Evolutionary conservation across 2,113 vertebrate species (phyloP).

Genomic region (Callospermophilus lateralis): DNA sequence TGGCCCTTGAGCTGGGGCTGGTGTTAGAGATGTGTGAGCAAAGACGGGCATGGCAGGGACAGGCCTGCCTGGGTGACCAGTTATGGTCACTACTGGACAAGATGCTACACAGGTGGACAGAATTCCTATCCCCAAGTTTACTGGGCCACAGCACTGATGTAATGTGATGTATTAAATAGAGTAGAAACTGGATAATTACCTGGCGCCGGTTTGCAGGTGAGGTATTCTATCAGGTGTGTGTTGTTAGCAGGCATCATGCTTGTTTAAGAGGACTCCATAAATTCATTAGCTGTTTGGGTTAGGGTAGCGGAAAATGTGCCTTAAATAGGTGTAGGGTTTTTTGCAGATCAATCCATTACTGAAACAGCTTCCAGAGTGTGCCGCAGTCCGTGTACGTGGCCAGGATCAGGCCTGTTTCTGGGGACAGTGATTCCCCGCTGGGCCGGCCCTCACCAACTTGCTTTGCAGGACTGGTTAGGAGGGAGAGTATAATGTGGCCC

Average conservation of each 20-base stretch:
- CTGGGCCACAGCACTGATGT: not conserved
- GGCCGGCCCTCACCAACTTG: not conserved
- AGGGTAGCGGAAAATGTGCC: not conserved
- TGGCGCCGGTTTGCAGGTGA: constrained; percentile 50
- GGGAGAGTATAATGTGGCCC: not conserved
- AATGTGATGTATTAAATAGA: constrained; percentile 59
- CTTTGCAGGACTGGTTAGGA: not conserved
- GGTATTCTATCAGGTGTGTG: constrained; percentile 46
- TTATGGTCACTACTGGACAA: not conserved
- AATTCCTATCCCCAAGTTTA: not conserved
- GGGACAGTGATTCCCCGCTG: too few relatives aligned
- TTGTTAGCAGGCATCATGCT: constrained; percentile 65
- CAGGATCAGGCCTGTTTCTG: not conserved
- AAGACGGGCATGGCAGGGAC: accelerated
- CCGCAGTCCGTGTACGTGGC: not conserved
- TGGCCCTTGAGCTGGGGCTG: not conserved
- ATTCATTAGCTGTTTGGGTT: constrained; percentile 60
- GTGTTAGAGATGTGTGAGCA: not conserved
- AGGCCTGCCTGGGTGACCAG: not conserved
- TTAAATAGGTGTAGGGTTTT: not conserved
- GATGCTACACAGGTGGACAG: not conserved
- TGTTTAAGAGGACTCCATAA: constrained; percentile 69
- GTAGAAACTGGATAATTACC: constrained; percentile 72
- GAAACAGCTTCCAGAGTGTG: not conserved
- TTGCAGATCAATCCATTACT: constrained; percentile 23